Base-by-base conservation (phyloP, 2,113 vertebrate species). In the Lota lota region DNA sequence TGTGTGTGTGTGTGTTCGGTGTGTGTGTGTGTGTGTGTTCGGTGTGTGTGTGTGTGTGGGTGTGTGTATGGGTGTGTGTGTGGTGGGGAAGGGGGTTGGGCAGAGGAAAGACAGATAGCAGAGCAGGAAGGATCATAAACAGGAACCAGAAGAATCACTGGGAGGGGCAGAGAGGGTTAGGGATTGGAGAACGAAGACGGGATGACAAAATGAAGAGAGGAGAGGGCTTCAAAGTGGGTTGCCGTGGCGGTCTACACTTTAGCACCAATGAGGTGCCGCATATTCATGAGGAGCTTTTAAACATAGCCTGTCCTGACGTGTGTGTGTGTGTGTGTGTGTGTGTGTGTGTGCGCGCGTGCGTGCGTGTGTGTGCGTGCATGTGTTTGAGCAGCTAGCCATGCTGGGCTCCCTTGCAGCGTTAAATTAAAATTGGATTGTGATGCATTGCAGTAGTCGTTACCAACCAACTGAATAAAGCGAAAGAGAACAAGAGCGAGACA, bases 361-460 rank as follows among this genome's bases (percentile, higher is more conserved):
- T 70, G 40, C 50, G 72, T 58, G 61, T 63, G 56, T 60, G 68
- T 65, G 64, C 59, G 62, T 63, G 68, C 63, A 62, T 63, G 63
- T 33, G 50, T 5, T 28, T 11, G 61, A 19, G 71, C 24, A 64
- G 7, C 76, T 73, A 79, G 81, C 72, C 84, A 83, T 77, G 73
- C 78, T 50, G 74, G 76, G 77, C 76, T 83, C 78, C 5, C 70
- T 79, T 76, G 79, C 85, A 76, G 79, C 53, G 67, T 72, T 82
- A 88, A 91, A 90, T 92, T 83, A 88, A 89, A 88, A 88, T 88
- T 85, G 84, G 81, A 87, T 88, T 83, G 82, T 83, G 90, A 89
- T 89, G 88, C 90, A 91, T 85, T 91, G 91, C 90, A 89, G 90
- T 79, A 74, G 84, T 88, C 80, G 73, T 81, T 78, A 80, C 71